phyloP scores from a whole-genome alignment of 2,113 vertebrate species.

The Phrynosoma blainvillii region DNA sequence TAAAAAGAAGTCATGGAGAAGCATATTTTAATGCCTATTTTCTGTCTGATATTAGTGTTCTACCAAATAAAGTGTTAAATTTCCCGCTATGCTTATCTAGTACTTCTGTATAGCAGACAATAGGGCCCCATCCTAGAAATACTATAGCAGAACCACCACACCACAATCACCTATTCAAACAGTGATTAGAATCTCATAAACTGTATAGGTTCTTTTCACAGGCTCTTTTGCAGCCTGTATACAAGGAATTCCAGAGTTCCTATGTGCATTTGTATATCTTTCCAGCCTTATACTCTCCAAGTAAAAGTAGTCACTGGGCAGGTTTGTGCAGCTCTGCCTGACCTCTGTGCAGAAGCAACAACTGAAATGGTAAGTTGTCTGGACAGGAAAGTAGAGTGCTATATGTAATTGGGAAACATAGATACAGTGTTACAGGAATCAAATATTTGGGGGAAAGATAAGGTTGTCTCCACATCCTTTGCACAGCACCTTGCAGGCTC shows the following conservation, averaged over 20 bases:
- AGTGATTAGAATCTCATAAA: neutral
- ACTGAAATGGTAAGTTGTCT: neutral
- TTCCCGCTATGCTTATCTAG: neutral
- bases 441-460: neutral
- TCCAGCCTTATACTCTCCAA: neutral
- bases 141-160: neutral
- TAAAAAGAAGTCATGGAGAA: slow-evolving; percentile 15
- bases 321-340: neutral
- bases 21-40: slow-evolving; percentile 19
- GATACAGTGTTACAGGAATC: neutral
- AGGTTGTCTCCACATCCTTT: neutral
- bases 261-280: neutral
- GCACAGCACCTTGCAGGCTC: neutral
- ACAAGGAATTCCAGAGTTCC: neutral
- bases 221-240: neutral
- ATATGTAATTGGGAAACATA: neutral
- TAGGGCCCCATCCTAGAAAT: neutral
- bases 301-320: neutral
- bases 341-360: neutral
- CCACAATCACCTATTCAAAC: neutral
- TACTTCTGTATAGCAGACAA: neutral
- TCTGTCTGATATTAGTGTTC: slow-evolving; percentile 13
- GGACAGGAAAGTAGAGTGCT: neutral
- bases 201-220: neutral
- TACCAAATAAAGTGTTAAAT: slow-evolving; percentile 24